Conservation (phyloP, 2,797 vertebrate genomes). For the Chelidonichthys spinosus region DNA sequence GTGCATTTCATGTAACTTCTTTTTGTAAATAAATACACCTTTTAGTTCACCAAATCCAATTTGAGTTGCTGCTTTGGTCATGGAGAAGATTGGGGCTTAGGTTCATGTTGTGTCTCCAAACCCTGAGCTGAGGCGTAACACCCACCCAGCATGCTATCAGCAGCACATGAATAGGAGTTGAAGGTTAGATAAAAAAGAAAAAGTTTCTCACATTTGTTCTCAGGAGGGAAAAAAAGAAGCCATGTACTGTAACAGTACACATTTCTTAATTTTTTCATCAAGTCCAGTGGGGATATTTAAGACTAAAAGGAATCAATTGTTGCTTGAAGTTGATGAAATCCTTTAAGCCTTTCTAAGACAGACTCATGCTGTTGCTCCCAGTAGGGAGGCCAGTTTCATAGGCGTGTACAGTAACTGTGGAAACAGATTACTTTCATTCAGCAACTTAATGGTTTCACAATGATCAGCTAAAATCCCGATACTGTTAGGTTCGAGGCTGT, state of each 20-base stretch:
- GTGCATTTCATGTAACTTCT: too few species aligned
- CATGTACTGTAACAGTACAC: constrained; percentile 37
- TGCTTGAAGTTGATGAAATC: constrained; percentile 53
- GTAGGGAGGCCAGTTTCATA: constrained; percentile 22
- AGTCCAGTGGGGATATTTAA: constrained; percentile 45
- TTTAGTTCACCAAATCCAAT: too few species aligned
- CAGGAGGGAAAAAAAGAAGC: constrained; percentile 5
- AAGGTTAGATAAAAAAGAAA: constrained; percentile 36
- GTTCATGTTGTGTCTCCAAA: too few species aligned
- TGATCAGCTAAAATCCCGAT: background rate
- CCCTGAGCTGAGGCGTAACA: background rate
- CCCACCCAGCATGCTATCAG: constrained; percentile 53
- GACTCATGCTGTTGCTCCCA: constrained; percentile 24
- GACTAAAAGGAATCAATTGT: constrained; percentile 52
- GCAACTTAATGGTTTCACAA: background rate
- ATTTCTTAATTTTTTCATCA: constrained; percentile 33
- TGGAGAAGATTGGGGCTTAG: too few species aligned
- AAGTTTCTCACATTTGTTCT: constrained; percentile 40
- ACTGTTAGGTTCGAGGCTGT: background rate
- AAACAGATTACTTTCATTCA: constrained; percentile 17
- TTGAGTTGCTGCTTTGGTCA: too few species aligned
- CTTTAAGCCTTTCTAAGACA: constrained; percentile 38
- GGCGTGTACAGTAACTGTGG: constrained; percentile 41
- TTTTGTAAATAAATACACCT: too few species aligned
- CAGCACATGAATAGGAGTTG: constrained; percentile 21